phyloP scores from a whole-genome alignment of 2,888 invertebrate genomes.

The Rhogogaster chlorosoma region DNA sequence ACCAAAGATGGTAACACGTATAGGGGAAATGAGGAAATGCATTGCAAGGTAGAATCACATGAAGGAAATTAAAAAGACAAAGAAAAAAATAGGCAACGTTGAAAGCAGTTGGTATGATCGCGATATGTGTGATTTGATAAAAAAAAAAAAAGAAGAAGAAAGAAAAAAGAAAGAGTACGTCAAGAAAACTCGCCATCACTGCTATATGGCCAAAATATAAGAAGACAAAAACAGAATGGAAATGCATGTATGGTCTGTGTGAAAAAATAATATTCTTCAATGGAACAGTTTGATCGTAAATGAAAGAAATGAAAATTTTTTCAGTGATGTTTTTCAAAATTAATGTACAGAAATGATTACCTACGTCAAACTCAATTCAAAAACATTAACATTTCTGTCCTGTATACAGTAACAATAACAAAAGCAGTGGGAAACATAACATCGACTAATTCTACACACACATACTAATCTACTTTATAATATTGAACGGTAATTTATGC shows the following conservation, averaged over 20 bases:
- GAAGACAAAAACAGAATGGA: background rate
- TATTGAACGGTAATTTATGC: constrained; percentile 50
- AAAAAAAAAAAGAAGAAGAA: background rate
- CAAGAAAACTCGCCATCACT: constrained; percentile 21
- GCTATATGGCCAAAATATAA: background rate
- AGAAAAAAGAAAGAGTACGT: background rate
- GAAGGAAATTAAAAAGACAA: background rate
- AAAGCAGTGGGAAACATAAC: constrained; percentile 65
- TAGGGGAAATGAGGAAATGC: background rate
- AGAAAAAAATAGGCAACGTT: background rate
- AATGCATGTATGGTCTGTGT: constrained; percentile 6
- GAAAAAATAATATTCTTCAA: constrained; percentile 4
- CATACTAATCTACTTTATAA: constrained; percentile 60
- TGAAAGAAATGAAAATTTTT: constrained; percentile 6
- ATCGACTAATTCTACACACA: constrained; percentile 65
- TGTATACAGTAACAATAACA: constrained; percentile 54
- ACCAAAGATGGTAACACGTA: background rate
- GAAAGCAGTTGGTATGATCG: constrained; percentile 10
- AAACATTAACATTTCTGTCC: constrained; percentile 27
- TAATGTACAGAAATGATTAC: constrained; percentile 11
- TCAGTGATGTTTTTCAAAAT: constrained; percentile 18
- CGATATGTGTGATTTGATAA: background rate
- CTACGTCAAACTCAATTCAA: constrained; percentile 44
- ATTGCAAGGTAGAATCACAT: constrained; percentile 25
- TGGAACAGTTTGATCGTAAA: constrained; percentile 13